These are phyloP conservation scores for Dolichallabes microphthalmus DNA, from an alignment of 2,113 vertebrate species.

Conservation along the genomic window DNA sequence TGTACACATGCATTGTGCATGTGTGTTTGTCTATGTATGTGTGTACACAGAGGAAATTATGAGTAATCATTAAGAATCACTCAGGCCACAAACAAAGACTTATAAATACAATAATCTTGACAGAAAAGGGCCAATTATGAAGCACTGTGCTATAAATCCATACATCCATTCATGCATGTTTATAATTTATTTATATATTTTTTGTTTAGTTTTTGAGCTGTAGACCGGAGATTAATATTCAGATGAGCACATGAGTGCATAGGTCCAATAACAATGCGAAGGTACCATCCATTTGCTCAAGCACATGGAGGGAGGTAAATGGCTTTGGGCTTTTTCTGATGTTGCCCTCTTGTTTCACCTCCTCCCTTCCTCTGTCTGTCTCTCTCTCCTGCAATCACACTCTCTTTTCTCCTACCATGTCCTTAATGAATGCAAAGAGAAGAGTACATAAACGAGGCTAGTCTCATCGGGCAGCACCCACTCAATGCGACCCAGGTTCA, in stretches of 20 bases:
- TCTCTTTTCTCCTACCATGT: slow-evolving; percentile 18
- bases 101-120: slow-evolving; percentile 23
- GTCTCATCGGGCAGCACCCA: slow-evolving; percentile 65
- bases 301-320: slow-evolving; percentile 80
- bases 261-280: slow-evolving; percentile 88
- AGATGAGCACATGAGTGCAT: slow-evolving; percentile 79
- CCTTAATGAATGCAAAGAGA: slow-evolving; percentile 79
- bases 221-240: slow-evolving; percentile 85
- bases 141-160: not conserved
- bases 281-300: slow-evolving; percentile 85
- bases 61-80: slow-evolving; percentile 24
- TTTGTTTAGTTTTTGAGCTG: slow-evolving; percentile 6
- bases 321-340: slow-evolving; percentile 71
- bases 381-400: slow-evolving; percentile 24
- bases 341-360: slow-evolving; percentile 46
- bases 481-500: slow-evolving; percentile 84
- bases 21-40: not conserved
- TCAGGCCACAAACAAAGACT: not conserved
- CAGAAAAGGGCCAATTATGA: slow-evolving; percentile 13
- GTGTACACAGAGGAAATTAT: slow-evolving; percentile 11
- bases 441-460: slow-evolving; percentile 61
- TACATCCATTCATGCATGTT: not conserved
- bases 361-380: slow-evolving; percentile 64
- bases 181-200: not conserved
- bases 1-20: not conserved